Evolutionary conservation across 2,888 invertebrate genomes (phyloP), one percentile per base, ranked within the genome.

Genomic region (Silvanus unidentatus): DNA sequence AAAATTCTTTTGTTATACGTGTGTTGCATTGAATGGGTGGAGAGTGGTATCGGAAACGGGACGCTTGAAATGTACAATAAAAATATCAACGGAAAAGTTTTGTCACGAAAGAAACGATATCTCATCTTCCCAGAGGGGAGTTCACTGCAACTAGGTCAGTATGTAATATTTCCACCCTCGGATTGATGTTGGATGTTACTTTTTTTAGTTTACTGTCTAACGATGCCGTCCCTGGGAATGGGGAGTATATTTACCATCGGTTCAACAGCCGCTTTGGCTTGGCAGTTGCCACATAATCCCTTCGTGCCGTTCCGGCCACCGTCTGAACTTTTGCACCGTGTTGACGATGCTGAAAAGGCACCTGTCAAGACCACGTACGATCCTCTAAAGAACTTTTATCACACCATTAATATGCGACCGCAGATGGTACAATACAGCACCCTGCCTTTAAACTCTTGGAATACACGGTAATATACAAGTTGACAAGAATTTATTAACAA

Each of bases 241-340:
- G 74, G 76, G 0, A 77, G 78, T 47, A 77, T 80, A 38, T 78
- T 86, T 49, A 76, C 84, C 8, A 73, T 82, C 58, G 88, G 88
- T 0, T 75, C 81, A 39, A 88, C 88, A 0, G 84, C 86, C 1
- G 86, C 87, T 0, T 68, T 88, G 56, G 88, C 88, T 1, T 88
- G 82, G 77, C 82, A 86, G 59, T 66, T 88, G 35, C 88, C 88
- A 15, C 79, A 82, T 48, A 80, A 82, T 52, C 79, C 82, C 0
- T 58, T 57, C 14, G 48, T 47, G 40, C 53, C 56, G 29, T 60
- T 55, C 47, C 50, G 55, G 16, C 54, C 53, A 37, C 44, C 35
- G 29, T 39, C 50, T 11, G 53, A 52, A 42, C 15, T 50, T n/a
- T 44, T 54, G 10, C 53, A 53, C 30, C 53, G 54, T 28, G 47